Evolutionary conservation across 2,113 vertebrate genomes (phyloP), one percentile per base, ranked within the genome.

Genomic region (Ameiurus melas): DNA sequence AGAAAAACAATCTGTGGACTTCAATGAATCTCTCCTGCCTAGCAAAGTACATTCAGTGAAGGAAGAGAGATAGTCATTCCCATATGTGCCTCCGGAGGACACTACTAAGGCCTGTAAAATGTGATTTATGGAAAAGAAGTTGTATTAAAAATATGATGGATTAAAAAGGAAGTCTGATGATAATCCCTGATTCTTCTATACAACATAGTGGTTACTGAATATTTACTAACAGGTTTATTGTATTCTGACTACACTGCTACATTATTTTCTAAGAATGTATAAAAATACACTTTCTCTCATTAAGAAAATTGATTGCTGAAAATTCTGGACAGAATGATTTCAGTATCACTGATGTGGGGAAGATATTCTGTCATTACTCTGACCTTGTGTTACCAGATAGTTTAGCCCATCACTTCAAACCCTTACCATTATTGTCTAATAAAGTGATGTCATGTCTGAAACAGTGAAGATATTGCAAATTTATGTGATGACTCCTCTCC

Each of bases 21-120:
- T 89, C 71, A 91, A 86, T 75, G 57, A 88, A 85, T 68, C 64
- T 88, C 93, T 93, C 94, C 93, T 94, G 94, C 94, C 90, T 90
- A 73, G 88, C 88, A 85, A 87, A 88, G 89, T 43, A 89, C 93
- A 92, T 93, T 92, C 91, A 89, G 90, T 83, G 85, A 90, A 90
- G 90, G 91, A 92, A 90, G 36, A 80, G 62, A 85, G 60, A 58
- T 91, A 90, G 93, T 91, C 92, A 92, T 90, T 88, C 92, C 94
- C 94, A 94, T 92, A 93, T 93, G 93, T 92, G 92, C 89, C 91
- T 92, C 92, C 88, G 90, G 92, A 89, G 94, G 92, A 94, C 92
- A 93, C 92, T 90, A 91, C 92, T 92, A 90, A 92, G 84, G 89
- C 88, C 89, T 92, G 87, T 89, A 89, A 90, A 91, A 92, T 62